Percentiles rank a stretch among this genome's conserved stretches.
Conservation (phyloP, 2,888 invertebrate genomes). For the Periphyllus acericola region DNA sequence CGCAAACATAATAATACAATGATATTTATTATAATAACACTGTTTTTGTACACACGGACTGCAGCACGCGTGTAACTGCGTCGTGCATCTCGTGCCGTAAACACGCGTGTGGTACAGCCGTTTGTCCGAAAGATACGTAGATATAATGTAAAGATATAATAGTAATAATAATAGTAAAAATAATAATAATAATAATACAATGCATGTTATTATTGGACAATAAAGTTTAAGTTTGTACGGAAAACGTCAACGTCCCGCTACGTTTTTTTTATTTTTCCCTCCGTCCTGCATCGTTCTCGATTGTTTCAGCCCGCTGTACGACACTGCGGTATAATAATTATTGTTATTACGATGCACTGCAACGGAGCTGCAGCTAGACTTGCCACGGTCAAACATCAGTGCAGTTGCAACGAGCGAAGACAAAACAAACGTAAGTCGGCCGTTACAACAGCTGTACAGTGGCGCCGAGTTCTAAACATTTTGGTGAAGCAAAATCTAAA, state of each 20-base stretch:
- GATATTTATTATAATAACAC: neutral
- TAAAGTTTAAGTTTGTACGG: neutral
- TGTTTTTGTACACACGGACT: neutral
- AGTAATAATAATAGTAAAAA: neutral
- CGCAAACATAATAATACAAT: neutral
- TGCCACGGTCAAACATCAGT: neutral
- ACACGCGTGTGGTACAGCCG: neutral
- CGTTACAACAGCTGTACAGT: too few species aligned
- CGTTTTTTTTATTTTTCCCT: neutral
- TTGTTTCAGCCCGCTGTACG: neutral
- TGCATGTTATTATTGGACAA: constrained; percentile 19
- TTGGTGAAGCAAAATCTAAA: too few species aligned
- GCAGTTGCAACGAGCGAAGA: too few species aligned
- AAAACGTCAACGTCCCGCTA: neutral
- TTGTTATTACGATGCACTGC: neutral
- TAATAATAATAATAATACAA: neutral
- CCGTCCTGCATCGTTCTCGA: neutral
- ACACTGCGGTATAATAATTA: neutral
- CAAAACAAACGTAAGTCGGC: too few species aligned
- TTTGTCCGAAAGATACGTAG: neutral
- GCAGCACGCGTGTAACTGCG: too few species aligned
- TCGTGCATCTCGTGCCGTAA: too few species aligned
- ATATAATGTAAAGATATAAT: neutral
- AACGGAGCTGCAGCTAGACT: neutral
- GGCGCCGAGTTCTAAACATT: too few species aligned